phyloP scores from a whole-genome alignment of 2,113 vertebrate species.

The Orientallactaga bullata region DNA sequence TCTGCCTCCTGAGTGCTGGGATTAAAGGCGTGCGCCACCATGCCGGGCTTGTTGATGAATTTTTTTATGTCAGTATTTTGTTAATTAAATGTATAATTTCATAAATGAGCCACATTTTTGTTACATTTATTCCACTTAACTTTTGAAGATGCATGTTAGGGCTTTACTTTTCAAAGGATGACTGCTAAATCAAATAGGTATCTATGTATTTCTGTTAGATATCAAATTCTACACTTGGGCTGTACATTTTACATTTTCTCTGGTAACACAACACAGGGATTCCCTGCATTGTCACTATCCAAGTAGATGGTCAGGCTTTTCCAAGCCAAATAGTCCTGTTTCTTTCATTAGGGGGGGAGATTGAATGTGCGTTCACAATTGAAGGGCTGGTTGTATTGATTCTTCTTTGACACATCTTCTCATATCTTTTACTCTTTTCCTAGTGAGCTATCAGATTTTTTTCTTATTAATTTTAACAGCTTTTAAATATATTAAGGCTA shows the following conservation, averaged over 20 bases:
- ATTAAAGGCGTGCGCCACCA: too few relatives aligned
- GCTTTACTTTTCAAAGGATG: neutral
- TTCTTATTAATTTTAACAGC: neutral
- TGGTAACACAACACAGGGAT: neutral
- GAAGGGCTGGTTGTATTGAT: neutral
- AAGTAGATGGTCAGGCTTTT: too few relatives aligned
- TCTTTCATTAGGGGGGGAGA: neutral
- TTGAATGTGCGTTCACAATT: neutral
- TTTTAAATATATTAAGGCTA: neutral
- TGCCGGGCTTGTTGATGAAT: too few relatives aligned
- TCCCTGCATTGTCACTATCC: too few relatives aligned
- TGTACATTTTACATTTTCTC: neutral
- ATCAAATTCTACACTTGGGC: neutral
- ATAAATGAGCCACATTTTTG: neutral
- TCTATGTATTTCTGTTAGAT: neutral
- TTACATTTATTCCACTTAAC: neutral
- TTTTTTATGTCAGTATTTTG: neutral
- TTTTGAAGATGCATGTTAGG: neutral
- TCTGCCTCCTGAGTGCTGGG: too few relatives aligned
- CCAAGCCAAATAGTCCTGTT: neutral
- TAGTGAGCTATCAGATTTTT: neutral
- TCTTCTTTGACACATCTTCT: neutral
- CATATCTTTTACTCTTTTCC: neutral
- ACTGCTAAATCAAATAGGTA: neutral
- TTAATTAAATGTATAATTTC: neutral